phyloP scores from a whole-genome alignment of 37 sponge, comb jelly and placozoan genomes.

The Halichondria panicea region DNA sequence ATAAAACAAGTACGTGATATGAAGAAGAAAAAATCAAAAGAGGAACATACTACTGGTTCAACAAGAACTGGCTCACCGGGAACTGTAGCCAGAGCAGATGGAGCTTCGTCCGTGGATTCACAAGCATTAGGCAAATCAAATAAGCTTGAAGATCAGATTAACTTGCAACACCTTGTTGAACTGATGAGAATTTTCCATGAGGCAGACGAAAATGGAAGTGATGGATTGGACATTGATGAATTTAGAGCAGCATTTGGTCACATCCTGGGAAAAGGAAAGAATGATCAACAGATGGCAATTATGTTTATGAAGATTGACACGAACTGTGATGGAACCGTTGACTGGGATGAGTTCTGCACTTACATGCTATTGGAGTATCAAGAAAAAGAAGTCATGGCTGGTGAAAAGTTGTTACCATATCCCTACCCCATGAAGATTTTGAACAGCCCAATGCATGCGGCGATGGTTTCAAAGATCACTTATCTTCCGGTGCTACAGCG shows the following conservation, averaged over 20 bases:
- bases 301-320: constrained; percentile 97
- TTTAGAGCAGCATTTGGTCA: constrained; percentile 73
- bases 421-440: constrained; percentile 67
- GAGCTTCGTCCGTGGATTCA: no score
- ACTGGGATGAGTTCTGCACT: constrained; percentile 99
- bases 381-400: constrained; percentile 83
- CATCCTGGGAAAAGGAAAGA: constrained; percentile 73
- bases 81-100: no score
- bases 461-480: constrained; percentile 11
- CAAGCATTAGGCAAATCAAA: no score
- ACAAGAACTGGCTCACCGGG: no score
- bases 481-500: constrained; percentile 34
- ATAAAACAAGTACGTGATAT: no score
- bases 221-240: constrained; percentile 88
- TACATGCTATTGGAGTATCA: constrained; percentile 94
- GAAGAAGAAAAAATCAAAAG: no score
- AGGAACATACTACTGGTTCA: no score
- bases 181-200: constrained; percentile 86
- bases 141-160: constrained; percentile 82
- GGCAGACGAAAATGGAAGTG: constrained; percentile 86
- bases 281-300: constrained; percentile 66
- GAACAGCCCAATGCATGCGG: constrained; percentile 14
- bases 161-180: constrained; percentile 76
- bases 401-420: constrained; percentile 68
- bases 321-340: constrained; percentile 85